Conservation (phyloP, 2,888 invertebrate species). For the Oeneis ivallda region DNA sequence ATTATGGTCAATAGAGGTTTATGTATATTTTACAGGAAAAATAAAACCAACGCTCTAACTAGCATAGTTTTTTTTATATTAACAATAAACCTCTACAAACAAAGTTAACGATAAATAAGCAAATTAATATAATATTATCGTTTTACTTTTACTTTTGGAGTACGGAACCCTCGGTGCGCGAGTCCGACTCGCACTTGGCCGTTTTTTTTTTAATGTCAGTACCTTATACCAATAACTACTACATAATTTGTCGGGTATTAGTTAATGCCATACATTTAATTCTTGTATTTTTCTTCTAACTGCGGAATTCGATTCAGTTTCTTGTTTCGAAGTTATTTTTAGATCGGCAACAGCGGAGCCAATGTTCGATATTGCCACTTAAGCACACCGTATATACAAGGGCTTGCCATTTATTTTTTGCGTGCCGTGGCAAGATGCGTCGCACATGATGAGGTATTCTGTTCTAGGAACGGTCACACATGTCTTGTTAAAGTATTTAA, state of each 20-base stretch:
- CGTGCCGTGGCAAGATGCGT: slow-evolving; percentile 52
- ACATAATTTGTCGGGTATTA: background rate
- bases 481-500: slow-evolving; percentile 48
- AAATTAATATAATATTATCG: too few relatives aligned
- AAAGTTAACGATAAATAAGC: too few relatives aligned
- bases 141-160: too few relatives aligned
- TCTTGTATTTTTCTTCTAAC: slow-evolving; percentile 2
- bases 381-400: slow-evolving; percentile 38
- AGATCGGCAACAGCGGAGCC: slow-evolving; percentile 12
- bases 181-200: too few relatives aligned
- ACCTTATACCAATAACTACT: background rate
- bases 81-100: too few relatives aligned
- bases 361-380: slow-evolving; percentile 27
- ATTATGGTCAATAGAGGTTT: too few relatives aligned
- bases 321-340: slow-evolving; percentile 20
- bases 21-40: too few relatives aligned
- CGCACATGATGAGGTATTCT: slow-evolving; percentile 59
- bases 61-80: too few relatives aligned
- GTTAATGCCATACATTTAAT: background rate
- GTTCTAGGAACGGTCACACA: slow-evolving; percentile 72
- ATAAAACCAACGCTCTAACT: too few relatives aligned
- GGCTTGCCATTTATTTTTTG: slow-evolving; percentile 55
- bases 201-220: too few relatives aligned
- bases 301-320: slow-evolving; percentile 1
- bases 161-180: too few relatives aligned